phyloP scores from a whole-genome alignment of 2,797 vertebrate genomes.

The Falco biarmicus region DNA sequence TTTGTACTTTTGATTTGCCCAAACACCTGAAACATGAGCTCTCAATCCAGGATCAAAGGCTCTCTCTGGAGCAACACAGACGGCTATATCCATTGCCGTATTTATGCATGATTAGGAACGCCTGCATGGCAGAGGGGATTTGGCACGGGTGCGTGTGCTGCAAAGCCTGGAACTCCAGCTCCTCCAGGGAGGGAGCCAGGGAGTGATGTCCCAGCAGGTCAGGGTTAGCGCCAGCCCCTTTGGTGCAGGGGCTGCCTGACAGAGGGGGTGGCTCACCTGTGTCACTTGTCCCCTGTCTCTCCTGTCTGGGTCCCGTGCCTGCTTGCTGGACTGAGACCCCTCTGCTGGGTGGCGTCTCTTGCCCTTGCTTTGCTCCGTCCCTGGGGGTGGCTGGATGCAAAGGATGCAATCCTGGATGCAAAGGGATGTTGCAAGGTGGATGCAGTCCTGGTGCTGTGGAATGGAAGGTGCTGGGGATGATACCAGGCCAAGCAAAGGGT shows the following conservation, averaged over 20 bases:
- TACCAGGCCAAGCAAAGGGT: neutral
- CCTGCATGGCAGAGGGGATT: slow-evolving; percentile 38
- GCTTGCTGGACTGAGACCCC: neutral
- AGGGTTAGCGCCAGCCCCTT: neutral
- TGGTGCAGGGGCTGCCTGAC: fast-evolving
- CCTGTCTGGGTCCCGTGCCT: too few species aligned
- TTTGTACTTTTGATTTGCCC: slow-evolving; percentile 74
- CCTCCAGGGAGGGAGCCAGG: neutral
- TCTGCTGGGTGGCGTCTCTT: neutral
- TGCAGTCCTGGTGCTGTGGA: neutral
- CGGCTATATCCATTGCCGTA: slow-evolving; percentile 34
- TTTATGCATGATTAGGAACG: slow-evolving; percentile 39
- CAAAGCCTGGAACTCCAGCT: slow-evolving; percentile 35
- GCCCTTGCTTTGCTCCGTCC: neutral
- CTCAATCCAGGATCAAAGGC: slow-evolving; percentile 70
- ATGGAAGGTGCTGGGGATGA: neutral
- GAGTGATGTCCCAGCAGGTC: neutral
- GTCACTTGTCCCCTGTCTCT: neutral
- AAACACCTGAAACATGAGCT: slow-evolving; percentile 75
- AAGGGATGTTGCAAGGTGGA: neutral
- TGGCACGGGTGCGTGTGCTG: neutral
- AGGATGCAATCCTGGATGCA: neutral
- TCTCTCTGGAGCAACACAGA: slow-evolving; percentile 57
- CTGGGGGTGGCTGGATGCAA: neutral
- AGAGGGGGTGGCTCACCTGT: neutral